Evolutionary conservation across 2,888 invertebrate genomes (phyloP).

Genomic region (Bibio marci): DNA sequence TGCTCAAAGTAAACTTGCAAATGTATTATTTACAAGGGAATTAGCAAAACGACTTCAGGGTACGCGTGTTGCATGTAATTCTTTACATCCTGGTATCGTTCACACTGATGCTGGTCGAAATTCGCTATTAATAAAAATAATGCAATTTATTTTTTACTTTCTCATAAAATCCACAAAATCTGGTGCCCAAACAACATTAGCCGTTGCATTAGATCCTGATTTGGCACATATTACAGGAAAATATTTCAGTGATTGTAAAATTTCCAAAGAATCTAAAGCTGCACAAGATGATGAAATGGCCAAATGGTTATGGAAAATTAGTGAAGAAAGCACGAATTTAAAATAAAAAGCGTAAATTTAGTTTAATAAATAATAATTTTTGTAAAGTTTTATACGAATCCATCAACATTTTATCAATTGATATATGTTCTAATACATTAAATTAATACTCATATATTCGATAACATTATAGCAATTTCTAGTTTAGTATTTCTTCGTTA

Average conservation of each 20-base stretch:
- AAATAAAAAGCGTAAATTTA: slow-evolving; percentile 24
- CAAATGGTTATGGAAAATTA: slow-evolving; percentile 44
- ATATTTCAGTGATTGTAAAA: slow-evolving; percentile 16
- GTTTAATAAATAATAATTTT: too few relatives aligned
- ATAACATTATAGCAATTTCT: too few relatives aligned
- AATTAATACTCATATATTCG: too few relatives aligned
- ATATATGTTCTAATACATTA: too few relatives aligned
- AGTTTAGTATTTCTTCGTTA: too few relatives aligned
- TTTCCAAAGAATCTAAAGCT: slow-evolving; percentile 28
- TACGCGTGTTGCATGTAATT: slow-evolving; percentile 44
- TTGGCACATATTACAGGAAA: slow-evolving; percentile 19
- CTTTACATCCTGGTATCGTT: slow-evolving; percentile 56
- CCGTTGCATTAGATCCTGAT: slow-evolving; percentile 25
- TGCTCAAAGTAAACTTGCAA: slow-evolving; percentile 60
- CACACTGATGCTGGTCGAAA: slow-evolving; percentile 60
- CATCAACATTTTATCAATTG: too few relatives aligned
- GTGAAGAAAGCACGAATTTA: slow-evolving; percentile 26
- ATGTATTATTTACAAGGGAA: slow-evolving; percentile 54
- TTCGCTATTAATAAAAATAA: slow-evolving; percentile 35
- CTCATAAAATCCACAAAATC: slow-evolving; percentile 20
- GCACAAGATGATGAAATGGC: slow-evolving; percentile 37
- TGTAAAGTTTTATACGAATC: too few relatives aligned
- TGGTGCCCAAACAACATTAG: slow-evolving; percentile 26
- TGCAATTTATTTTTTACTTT: not conserved
- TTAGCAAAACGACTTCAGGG: slow-evolving; percentile 44